Conservation (phyloP, 2,888 invertebrate species). For the Fragum sueziense region DNA sequence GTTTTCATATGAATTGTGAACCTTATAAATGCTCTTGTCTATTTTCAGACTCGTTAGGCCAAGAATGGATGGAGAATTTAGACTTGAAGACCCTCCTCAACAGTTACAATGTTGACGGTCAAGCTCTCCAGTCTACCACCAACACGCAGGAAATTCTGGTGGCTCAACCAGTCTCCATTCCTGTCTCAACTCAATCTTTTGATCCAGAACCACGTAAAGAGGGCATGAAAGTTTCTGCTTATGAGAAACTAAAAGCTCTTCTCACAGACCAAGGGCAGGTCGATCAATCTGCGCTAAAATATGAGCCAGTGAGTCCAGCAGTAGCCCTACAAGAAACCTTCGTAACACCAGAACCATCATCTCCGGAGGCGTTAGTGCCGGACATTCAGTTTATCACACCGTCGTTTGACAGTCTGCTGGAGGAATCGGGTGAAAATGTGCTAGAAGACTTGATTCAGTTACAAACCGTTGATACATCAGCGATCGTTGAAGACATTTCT, state of each 20-base stretch:
- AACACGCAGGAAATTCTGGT: not conserved
- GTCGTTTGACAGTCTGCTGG: slow-evolving; percentile 5
- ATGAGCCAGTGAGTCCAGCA: not conserved
- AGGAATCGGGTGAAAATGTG: slow-evolving; percentile 2
- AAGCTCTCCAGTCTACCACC: not conserved
- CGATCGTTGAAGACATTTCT: not conserved
- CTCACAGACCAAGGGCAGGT: slow-evolving; percentile 24
- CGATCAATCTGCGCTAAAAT: not conserved
- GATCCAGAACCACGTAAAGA: slow-evolving; percentile 37
- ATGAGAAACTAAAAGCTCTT: slow-evolving; percentile 53
- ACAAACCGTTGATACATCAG: not conserved
- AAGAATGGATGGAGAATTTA: slow-evolving; percentile 74
- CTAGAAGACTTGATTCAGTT: slow-evolving; percentile 23
- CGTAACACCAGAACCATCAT: not conserved
- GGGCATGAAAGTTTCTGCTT: slow-evolving; percentile 50
- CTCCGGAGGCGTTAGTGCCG: slow-evolving; percentile 49
- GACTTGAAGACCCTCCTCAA: slow-evolving; percentile 65
- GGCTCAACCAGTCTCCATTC: not conserved
- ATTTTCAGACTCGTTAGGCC: slow-evolving; percentile 68
- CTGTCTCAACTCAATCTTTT: not conserved
- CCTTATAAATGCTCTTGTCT: too few species aligned
- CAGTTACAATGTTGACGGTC: slow-evolving; percentile 4
- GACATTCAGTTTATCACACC: slow-evolving; percentile 33
- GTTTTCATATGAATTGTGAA: too few species aligned
- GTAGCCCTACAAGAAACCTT: not conserved